These are phyloP conservation scores for Dermochelys coriacea DNA, from an alignment of 2,797 vertebrate genomes.

Conservation along the genomic window DNA sequence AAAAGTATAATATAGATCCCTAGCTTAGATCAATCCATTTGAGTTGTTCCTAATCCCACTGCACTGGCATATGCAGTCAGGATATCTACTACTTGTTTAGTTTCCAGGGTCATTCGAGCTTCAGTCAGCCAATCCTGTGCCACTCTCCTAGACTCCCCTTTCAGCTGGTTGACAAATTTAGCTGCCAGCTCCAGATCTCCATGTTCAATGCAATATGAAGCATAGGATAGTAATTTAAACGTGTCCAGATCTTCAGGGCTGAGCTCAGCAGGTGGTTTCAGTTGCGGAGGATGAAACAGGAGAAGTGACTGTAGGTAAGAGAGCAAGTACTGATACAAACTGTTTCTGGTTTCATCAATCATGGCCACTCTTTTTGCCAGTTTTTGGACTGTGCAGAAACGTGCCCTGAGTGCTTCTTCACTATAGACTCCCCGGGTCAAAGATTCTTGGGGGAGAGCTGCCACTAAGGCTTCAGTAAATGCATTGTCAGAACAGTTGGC, in stretches of 20 bases:
- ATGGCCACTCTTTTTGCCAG: slow-evolving; percentile 92
- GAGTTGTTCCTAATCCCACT: slow-evolving; percentile 93
- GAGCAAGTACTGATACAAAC: slow-evolving; percentile 95
- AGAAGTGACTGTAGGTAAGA: slow-evolving; percentile 95
- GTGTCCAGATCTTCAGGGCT: slow-evolving; percentile 88
- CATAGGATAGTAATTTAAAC: slow-evolving; percentile 93
- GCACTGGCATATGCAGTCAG: slow-evolving; percentile 94
- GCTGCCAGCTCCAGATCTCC: slow-evolving; percentile 97
- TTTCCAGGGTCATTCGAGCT: slow-evolving; percentile 93
- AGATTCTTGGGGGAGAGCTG: slow-evolving; percentile 89
- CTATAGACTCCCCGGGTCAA: slow-evolving; percentile 92
- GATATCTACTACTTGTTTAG: slow-evolving; percentile 91
- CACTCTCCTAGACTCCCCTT: slow-evolving; percentile 92
- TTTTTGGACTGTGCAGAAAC: slow-evolving; percentile 89
- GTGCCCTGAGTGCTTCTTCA: slow-evolving; percentile 91
- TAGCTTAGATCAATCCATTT: slow-evolving; percentile 82
- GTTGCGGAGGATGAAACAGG: slow-evolving; percentile 87
- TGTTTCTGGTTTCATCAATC: slow-evolving; percentile 93
- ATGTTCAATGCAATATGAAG: slow-evolving; percentile 92
- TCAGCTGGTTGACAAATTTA: slow-evolving; percentile 95
- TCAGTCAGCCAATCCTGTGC: slow-evolving; percentile 95
- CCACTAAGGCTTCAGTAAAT: slow-evolving; percentile 88
- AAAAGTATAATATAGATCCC: neutral
- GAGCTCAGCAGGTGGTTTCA: slow-evolving; percentile 88
- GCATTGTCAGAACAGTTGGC: slow-evolving; percentile 86